Conservation (phyloP, 2,797 vertebrate genomes). For the Microchirus variegatus region DNA sequence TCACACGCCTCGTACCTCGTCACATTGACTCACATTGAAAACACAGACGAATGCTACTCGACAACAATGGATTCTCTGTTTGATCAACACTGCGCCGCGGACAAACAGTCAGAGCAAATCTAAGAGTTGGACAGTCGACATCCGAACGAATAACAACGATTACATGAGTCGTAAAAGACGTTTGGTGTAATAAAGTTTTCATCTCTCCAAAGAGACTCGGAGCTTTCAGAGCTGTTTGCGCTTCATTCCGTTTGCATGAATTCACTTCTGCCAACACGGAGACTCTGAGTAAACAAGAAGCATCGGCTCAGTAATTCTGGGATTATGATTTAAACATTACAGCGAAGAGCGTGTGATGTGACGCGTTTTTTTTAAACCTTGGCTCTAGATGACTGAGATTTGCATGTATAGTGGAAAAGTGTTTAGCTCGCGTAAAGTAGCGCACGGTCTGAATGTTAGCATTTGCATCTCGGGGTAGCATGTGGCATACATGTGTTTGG, state of each 20-base stretch:
- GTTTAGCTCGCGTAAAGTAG: background rate
- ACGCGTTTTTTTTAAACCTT: slow-evolving; percentile 2
- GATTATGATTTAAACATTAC: too few species aligned
- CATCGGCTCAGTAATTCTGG: too few species aligned
- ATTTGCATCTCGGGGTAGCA: slow-evolving; percentile 4
- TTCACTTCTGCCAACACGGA: background rate
- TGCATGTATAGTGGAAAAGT: background rate
- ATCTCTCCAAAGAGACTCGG: slow-evolving; percentile 21
- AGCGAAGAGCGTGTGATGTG: background rate
- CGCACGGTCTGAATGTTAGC: background rate
- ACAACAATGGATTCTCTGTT: slow-evolving; percentile 5
- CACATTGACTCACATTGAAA: background rate
- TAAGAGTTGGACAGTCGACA: slow-evolving; percentile 4
- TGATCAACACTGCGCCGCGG: slow-evolving; percentile 10
- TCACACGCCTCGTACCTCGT: background rate
- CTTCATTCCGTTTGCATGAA: slow-evolving; percentile 21
- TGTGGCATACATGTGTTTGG: background rate
- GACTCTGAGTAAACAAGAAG: too few species aligned
- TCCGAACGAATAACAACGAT: slow-evolving; percentile 10
- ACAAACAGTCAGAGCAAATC: slow-evolving; percentile 4
- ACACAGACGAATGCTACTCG: background rate
- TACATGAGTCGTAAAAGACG: slow-evolving; percentile 9
- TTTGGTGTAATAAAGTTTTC: slow-evolving; percentile 35
- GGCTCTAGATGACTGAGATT: slow-evolving; percentile 4
- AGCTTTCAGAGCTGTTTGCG: slow-evolving; percentile 7